Base-by-base conservation (phyloP, 64 coral and sea anemone species). In the Catalaphyllia jardinei region DNA sequence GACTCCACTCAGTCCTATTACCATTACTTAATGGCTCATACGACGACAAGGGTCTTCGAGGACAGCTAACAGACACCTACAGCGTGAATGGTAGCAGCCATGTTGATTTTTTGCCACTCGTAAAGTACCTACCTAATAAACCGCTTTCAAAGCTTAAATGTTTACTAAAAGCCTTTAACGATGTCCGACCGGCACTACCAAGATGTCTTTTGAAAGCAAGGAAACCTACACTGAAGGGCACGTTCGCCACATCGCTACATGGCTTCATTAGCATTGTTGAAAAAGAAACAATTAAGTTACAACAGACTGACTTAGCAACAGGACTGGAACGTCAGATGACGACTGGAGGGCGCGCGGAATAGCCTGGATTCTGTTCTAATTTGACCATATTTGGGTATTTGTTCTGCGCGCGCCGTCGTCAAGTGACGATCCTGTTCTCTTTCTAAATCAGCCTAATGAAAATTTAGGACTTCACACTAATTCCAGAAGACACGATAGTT, bases 401-500 rank as follows among this genome's bases (percentile, higher is more conserved):
- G n/a, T n/a, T n/a, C n/a, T n/a, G n/a, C n/a, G n/a, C n/a, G n/a
- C n/a, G n/a, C n/a, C n/a, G n/a, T n/a, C n/a, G n/a, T n/a, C n/a
- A n/a, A n/a, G n/a, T n/a, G n/a, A n/a, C n/a, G n/a, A n/a, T n/a
- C n/a, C n/a, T n/a, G n/a, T n/a, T n/a, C n/a, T n/a, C n/a, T n/a
- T n/a, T n/a, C n/a, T n/a, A n/a, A n/a, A n/a, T n/a, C n/a, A n/a
- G n/a, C n/a, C n/a, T n/a, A n/a, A 55, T 89, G 28, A 72, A 57
- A 72, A 82, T 96, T 49, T 64, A 31, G 22, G 94, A 88, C 15
- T 96, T 87, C 81, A 86, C 67, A 13, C n/a, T n/a, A n/a, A 96
- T 96, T 28, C 94, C 94, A 18, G 90, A 96, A 93, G 94, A 85
- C 72, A 96, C 94, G 24, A 71, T 96, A 1, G 86, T 96, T n/a